phyloP scores from a whole-genome alignment of 2,113 vertebrate genomes.

The Hepsetus odoe region DNA sequence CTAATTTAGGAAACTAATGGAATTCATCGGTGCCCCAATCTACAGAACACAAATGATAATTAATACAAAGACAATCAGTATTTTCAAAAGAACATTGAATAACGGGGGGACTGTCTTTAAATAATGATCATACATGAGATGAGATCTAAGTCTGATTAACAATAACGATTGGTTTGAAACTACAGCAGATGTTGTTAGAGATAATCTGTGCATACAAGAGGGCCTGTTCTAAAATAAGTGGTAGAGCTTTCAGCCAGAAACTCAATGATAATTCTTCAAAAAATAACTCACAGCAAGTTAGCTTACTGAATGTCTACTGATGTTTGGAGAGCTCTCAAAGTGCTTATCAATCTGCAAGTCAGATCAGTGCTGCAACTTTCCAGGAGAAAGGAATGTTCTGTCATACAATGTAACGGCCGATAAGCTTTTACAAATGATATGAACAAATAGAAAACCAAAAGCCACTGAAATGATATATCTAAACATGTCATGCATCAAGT shows the following conservation, averaged over 20 bases:
- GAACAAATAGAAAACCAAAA: no score
- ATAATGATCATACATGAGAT: constrained; percentile 2
- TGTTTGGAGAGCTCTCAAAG: no score
- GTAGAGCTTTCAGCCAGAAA: not conserved
- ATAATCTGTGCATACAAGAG: not conserved
- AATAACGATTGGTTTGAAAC: constrained; percentile 7
- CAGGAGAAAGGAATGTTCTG: no score
- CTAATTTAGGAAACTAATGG: constrained; percentile 39
- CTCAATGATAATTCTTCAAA: not conserved
- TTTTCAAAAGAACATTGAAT: constrained; percentile 39
- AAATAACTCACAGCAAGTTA: not conserved
- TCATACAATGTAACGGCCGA: no score
- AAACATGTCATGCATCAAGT: no score
- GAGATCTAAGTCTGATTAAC: constrained; percentile 29
- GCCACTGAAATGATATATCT: no score
- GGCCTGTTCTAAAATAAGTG: constrained; percentile 1
- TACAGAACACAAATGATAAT: constrained; percentile 46
- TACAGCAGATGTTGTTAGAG: constrained; percentile 14
- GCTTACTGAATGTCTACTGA: no score
- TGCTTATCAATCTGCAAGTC: no score
- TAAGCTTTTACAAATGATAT: no score
- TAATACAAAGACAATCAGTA: constrained; percentile 36
- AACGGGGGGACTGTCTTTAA: constrained; percentile 24
- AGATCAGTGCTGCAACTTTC: no score
- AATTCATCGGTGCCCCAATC: constrained; percentile 32